Conservation (phyloP, 1,140 invertebrate genomes). For the Apis laboriosa region DNA sequence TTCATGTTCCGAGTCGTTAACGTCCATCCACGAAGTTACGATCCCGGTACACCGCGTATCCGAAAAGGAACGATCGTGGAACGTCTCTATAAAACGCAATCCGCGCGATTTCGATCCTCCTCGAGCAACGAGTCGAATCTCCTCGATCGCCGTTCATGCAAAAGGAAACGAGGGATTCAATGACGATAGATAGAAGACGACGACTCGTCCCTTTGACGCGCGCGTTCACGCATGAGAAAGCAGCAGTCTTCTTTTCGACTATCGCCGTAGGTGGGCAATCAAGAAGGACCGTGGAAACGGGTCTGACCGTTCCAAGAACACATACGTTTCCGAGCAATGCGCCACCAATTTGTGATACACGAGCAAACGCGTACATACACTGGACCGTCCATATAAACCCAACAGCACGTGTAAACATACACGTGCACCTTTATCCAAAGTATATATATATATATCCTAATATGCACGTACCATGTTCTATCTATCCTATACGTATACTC, state of each 20-base stretch:
- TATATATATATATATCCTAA: too few relatives aligned
- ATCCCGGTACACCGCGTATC: too few relatives aligned
- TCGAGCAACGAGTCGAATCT: neutral
- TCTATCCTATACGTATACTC: neutral
- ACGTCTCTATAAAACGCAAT: constrained; percentile 28
- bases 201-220: constrained; percentile 59
- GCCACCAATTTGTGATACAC: constrained; percentile 58
- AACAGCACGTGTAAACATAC: too few relatives aligned
- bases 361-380: constrained; percentile 23
- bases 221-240: constrained; percentile 56
- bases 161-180: constrained; percentile 54
- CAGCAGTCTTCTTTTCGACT: constrained; percentile 47
- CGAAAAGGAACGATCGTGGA: neutral
- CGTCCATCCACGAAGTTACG: neutral
- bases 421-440: neutral
- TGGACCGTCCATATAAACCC: neutral
- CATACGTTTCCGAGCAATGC: constrained; percentile 42
- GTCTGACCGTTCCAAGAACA: constrained; percentile 43
- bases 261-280: constrained; percentile 31
- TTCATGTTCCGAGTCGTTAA: neutral
- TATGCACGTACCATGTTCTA: too few relatives aligned
- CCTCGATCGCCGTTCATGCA: constrained; percentile 20
- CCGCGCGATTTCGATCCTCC: neutral
- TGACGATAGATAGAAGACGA: constrained; percentile 63
- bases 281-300: constrained; percentile 30